These are phyloP conservation scores for Ianthella basta DNA, from an alignment of 37 sponge, comb jelly and placozoan species.

Conservation along the genomic window DNA sequence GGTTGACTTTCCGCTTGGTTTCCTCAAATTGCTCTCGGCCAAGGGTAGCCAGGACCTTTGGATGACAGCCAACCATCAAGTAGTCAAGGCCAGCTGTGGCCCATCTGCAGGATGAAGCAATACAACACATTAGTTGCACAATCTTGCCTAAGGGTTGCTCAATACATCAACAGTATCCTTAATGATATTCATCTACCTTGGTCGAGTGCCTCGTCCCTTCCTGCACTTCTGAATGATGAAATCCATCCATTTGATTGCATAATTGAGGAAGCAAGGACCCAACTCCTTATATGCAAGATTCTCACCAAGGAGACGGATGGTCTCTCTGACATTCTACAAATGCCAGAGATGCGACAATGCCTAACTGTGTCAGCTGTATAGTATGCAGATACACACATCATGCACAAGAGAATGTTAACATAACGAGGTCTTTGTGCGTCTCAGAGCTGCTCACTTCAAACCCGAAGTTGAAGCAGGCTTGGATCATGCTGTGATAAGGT, in stretches of 20 bases:
- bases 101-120: conserved; percentile 52
- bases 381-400: too few relatives aligned
- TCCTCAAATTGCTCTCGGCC: conserved; percentile 45
- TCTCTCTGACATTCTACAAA: conserved; percentile 69
- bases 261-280: conserved; percentile 52
- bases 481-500: conserved; percentile 62
- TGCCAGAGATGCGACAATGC: too few relatives aligned
- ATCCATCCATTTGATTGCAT: conserved; percentile 67
- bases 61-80: conserved; percentile 65
- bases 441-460: conserved; percentile 82
- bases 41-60: conserved; percentile 49
- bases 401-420: too few relatives aligned
- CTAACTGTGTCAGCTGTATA: too few relatives aligned
- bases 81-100: conserved; percentile 77
- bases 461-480: conserved; percentile 81
- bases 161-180: too few relatives aligned
- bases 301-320: conserved; percentile 73
- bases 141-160: background rate
- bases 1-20: conserved; percentile 54
- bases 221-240: conserved; percentile 72
- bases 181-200: conserved; percentile 47
- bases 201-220: conserved; percentile 62
- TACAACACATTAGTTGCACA: background rate
- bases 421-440: too few relatives aligned
- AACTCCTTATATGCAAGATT: conserved; percentile 54